phyloP scores from a whole-genome alignment of 2,113 vertebrate genomes.

The Elephas maximus region DNA sequence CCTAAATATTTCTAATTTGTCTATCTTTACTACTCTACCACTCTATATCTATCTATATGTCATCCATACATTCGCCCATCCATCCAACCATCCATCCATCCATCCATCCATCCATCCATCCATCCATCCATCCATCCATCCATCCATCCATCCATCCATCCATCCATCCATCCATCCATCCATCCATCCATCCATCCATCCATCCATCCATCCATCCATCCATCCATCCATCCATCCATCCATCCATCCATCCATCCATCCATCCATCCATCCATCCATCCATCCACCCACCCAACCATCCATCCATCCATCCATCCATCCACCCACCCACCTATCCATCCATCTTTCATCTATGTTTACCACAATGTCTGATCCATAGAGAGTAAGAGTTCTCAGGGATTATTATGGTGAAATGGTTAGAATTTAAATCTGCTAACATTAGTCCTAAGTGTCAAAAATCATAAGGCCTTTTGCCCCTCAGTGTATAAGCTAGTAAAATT shows the following conservation, averaged over 20 bases:
- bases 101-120: not conserved
- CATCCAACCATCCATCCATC: not conserved
- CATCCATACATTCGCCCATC: too few relatives aligned
- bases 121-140: not conserved
- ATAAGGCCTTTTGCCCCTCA: slow-evolving; percentile 57
- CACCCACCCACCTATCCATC: not conserved
- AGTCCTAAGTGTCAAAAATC: not conserved
- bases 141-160: not conserved
- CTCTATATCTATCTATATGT: too few relatives aligned
- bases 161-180: too few relatives aligned
- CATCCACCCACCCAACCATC: too few relatives aligned
- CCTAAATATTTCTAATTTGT: too few relatives aligned
- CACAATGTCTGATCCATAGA: not conserved
- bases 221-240: too few relatives aligned
- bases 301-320: not conserved
- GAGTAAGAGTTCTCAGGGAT: not conserved
- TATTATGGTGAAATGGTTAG: not conserved
- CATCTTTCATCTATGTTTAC: not conserved
- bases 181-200: not conserved
- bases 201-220: too few relatives aligned
- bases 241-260: too few relatives aligned
- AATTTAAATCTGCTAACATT: slow-evolving; percentile 34
- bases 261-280: too few relatives aligned
- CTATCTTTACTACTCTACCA: too few relatives aligned
- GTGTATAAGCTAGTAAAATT: slow-evolving; percentile 66